Evolutionary conservation across 2,797 vertebrate genomes (phyloP).

Genomic region (Jordanella pulchra): DNA sequence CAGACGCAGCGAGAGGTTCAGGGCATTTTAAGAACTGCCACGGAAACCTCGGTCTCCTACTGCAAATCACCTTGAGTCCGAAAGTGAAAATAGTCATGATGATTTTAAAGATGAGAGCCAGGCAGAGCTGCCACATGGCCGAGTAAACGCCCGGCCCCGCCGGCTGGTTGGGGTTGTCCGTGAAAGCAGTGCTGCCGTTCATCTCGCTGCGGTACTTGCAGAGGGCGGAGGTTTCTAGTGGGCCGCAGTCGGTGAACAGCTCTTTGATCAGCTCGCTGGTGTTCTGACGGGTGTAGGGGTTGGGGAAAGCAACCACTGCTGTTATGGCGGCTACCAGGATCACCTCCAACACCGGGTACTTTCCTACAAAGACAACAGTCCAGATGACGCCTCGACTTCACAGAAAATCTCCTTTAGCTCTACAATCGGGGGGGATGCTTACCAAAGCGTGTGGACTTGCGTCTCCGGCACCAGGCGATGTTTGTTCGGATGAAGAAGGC

Average conservation of each 20-base stretch:
- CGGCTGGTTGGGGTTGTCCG: constrained; percentile 87
- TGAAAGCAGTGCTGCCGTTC: constrained; percentile 91
- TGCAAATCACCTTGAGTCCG: constrained; percentile 89
- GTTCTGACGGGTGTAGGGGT: constrained; percentile 96
- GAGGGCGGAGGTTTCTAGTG: constrained; percentile 93
- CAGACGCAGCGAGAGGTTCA: not conserved
- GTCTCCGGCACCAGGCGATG: constrained; percentile 96
- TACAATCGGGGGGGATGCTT: constrained; percentile 73
- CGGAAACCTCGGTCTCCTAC: not conserved
- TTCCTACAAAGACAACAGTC: constrained; percentile 61
- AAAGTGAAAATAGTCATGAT: constrained; percentile 99
- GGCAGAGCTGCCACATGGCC: constrained; percentile 97
- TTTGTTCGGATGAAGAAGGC: constrained; percentile 98
- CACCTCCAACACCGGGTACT: constrained; percentile 96
- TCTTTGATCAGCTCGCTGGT: constrained; percentile 99
- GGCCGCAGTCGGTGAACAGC: constrained; percentile 97
- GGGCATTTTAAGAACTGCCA: fast-evolving
- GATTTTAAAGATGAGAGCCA: constrained; percentile 98
- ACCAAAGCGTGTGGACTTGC: constrained; percentile 95
- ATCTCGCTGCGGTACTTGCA: constrained; percentile 97
- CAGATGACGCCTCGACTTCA: not conserved
- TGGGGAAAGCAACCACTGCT: constrained; percentile 95
- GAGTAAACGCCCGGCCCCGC: constrained; percentile 92
- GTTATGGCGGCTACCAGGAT: constrained; percentile 95
- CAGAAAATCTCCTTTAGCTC: no score